Evolutionary conservation across 2,113 vertebrate genomes (phyloP).

Genomic region (Sardina pilchardus): DNA sequence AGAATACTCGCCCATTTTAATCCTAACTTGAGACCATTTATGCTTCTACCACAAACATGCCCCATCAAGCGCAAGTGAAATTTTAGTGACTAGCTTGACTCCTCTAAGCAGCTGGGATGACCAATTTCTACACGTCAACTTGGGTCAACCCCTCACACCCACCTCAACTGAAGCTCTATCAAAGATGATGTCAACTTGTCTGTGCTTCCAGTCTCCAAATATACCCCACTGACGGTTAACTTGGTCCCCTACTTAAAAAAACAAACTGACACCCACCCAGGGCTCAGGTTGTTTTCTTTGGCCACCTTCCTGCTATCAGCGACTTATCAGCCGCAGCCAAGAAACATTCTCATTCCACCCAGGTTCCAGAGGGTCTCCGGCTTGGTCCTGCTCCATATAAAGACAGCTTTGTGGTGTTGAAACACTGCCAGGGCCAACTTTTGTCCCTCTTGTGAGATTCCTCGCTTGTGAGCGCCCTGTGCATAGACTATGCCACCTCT

Average conservation of each 20-base stretch:
- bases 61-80: not conserved
- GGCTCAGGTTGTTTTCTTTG: slow-evolving; percentile 16
- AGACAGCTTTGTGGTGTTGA: not conserved
- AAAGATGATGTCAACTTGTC: not conserved
- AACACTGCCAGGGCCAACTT: not conserved
- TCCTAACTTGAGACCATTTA: not conserved
- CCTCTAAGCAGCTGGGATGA: not conserved
- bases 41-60: not conserved
- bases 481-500: not conserved
- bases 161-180: not conserved
- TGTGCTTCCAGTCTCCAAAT: not conserved
- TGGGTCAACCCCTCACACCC: not conserved
- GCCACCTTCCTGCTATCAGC: not conserved
- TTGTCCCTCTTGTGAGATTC: slow-evolving; percentile 10
- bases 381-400: not conserved
- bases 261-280: not conserved
- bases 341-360: not conserved
- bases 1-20: not conserved
- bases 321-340: not conserved
- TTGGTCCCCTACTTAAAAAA: not conserved
- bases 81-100: not conserved
- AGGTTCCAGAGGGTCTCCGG: not conserved
- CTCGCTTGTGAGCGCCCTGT: not conserved
- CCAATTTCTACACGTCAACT: not conserved
- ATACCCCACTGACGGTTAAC: not conserved